Evolutionary conservation across 2,797 vertebrate genomes (phyloP), one percentile per base, ranked within the genome.

Genomic region (Falco novaeseelandiae): DNA sequence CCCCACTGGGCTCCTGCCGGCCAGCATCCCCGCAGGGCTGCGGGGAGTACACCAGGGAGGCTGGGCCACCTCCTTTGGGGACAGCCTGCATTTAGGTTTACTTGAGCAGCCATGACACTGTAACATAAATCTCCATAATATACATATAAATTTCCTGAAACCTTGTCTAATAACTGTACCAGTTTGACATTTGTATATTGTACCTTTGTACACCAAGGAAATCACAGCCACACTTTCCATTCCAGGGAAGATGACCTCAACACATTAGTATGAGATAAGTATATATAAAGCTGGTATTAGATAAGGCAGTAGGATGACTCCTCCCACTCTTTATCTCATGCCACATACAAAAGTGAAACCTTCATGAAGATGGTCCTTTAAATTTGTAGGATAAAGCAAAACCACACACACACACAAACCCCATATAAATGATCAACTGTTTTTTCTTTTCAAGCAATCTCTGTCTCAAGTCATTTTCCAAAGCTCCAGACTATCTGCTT

Each of bases 241-340:
- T 82, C 57, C 30, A 36, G 71, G 63, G 57, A 87, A 85, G 57
- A 81, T 61, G 55, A 93, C 92, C 94, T 95, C 70, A 87, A 89
- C 66, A 49, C 38, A 54, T 70, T 89, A 71, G 32, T 82, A 69
- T 40, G 59, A 93, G 79, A 46, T 58, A 88, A 87, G 67, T 69
- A 91, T 80, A 91, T 49, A 72, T 44, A 58, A 94, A 89, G 29
- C 88, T 32, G 70, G 19, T 83, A 76, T 93, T 61, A 96, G 90
- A 84, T 92, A 93, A 94, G 83, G 78, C 77, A 77, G 83, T 36
- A 49, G 65, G 74, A 72, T 91, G 81, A 77, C 86, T 95, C 96
- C 84, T 96, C 90, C 95, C 82, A 80, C 83, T 94, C 81, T 67
- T 90, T 85, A 73, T 83, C 59, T 93, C 89, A 83, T 78, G 69